Conservation (phyloP, 1,140 invertebrate species). For the Atta texana region DNA sequence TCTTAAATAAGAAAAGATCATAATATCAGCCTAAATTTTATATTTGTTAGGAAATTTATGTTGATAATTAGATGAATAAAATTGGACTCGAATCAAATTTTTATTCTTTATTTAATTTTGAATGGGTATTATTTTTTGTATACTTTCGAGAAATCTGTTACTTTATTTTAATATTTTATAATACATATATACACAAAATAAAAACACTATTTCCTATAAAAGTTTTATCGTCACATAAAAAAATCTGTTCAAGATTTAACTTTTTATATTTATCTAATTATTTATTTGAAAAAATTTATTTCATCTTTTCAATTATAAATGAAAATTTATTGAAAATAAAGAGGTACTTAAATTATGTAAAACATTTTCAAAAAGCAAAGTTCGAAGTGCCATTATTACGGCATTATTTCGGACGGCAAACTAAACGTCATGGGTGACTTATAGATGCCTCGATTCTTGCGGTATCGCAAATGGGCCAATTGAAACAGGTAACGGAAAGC, state of each 20-base stretch:
- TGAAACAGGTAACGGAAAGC: conserved; percentile 68
- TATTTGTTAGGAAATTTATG: no score
- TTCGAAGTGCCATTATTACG: background rate
- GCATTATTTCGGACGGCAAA: background rate
- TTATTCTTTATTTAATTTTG: background rate
- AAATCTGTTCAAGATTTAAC: background rate
- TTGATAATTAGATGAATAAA: no score
- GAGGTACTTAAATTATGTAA: background rate
- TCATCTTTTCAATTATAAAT: background rate
- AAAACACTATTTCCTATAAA: background rate
- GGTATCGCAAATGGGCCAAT: conserved; percentile 18
- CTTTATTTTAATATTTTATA: background rate
- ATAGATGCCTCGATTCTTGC: background rate
- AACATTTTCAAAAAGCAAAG: background rate
- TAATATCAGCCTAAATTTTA: no score
- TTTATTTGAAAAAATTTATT: conserved; percentile 2
- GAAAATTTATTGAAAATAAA: background rate
- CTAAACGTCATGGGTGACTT: background rate
- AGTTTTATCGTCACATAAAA: background rate
- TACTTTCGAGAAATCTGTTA: background rate
- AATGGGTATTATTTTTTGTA: background rate
- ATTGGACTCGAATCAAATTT: background rate
- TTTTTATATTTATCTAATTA: background rate
- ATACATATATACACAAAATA: background rate
- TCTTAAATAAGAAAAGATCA: no score